Percentiles rank a stretch among this genome's conserved stretches.
Conservation (phyloP, 2,888 invertebrate species). For the Brenthis hecate region DNA sequence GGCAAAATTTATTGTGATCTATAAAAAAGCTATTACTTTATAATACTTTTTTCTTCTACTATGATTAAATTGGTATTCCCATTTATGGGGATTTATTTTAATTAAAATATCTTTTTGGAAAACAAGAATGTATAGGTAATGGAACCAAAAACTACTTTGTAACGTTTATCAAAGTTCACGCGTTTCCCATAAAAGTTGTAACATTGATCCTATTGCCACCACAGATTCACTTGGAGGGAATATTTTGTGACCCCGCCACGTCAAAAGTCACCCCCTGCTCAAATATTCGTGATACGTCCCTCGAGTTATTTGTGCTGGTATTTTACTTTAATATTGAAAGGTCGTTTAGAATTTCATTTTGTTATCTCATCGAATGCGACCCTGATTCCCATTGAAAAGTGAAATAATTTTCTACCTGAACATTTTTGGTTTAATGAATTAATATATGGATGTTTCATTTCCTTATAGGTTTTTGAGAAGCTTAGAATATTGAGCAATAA, state of each 20-base stretch:
- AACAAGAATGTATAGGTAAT: too few species aligned
- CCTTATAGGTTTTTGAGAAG: too few species aligned
- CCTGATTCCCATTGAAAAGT: conserved; percentile 35
- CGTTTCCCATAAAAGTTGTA: not conserved
- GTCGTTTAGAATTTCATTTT: conserved; percentile 54
- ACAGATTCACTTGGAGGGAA: conserved; percentile 11
- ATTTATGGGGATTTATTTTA: too few species aligned
- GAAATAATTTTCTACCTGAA: conserved; percentile 31
- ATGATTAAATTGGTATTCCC: too few species aligned
- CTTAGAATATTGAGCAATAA: too few species aligned
- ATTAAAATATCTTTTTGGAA: too few species aligned
- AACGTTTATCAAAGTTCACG: too few species aligned
- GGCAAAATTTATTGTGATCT: too few species aligned
- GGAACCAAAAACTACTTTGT: too few species aligned
- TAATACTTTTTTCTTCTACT: too few species aligned
- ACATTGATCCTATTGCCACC: conserved; percentile 10
- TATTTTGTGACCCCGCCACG: conserved; percentile 19
- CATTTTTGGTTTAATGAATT: conserved; percentile 16
- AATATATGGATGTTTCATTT: not conserved
- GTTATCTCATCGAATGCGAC: conserved; percentile 47
- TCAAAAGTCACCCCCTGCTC: conserved; percentile 38
- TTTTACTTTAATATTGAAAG: conserved; percentile 53
- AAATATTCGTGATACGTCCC: conserved; percentile 50
- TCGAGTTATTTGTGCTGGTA: conserved; percentile 54
- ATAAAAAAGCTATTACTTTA: too few species aligned